A percentile compares a stretch with the other conserved stretches of the same genome.
Conservation (phyloP, 2,888 invertebrate species). For the Nemoura dubitans region DNA sequence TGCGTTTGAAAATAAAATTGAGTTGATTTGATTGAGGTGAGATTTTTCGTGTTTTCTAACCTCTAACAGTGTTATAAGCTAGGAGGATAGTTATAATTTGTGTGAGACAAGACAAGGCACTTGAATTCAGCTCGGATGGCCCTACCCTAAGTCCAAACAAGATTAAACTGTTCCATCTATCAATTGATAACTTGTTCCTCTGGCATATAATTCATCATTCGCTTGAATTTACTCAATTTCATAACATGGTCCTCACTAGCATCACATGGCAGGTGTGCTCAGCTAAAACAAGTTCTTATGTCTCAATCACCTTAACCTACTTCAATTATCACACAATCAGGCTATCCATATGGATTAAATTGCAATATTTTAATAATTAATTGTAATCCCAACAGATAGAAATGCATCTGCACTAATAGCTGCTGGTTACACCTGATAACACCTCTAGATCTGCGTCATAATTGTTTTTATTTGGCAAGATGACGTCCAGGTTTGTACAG, state of each 20-base stretch:
- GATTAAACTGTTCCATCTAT: background rate
- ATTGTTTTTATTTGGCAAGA: background rate
- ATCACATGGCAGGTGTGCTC: background rate
- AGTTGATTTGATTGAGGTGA: background rate
- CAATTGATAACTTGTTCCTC: background rate
- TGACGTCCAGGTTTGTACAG: constrained; percentile 18
- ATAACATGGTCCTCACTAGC: background rate
- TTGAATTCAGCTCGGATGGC: background rate
- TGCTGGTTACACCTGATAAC: background rate
- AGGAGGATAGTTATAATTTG: background rate
- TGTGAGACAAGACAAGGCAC: background rate
- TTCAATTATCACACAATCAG: background rate
- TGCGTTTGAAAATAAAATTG: constrained; percentile 2
- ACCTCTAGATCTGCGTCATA: background rate
- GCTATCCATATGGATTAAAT: constrained; percentile 16
- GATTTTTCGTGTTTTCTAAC: background rate
- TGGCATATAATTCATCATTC: background rate
- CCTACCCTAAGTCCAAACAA: background rate
- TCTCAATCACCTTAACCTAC: constrained; percentile 27
- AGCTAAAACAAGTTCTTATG: constrained; percentile 28
- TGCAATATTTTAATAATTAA: background rate
- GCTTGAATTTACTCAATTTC: background rate
- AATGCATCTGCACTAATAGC: background rate
- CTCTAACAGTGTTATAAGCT: background rate
- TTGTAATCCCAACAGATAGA: background rate